Base-by-base conservation (phyloP, 2,797 vertebrate species). In the Echeneis naucrates region DNA sequence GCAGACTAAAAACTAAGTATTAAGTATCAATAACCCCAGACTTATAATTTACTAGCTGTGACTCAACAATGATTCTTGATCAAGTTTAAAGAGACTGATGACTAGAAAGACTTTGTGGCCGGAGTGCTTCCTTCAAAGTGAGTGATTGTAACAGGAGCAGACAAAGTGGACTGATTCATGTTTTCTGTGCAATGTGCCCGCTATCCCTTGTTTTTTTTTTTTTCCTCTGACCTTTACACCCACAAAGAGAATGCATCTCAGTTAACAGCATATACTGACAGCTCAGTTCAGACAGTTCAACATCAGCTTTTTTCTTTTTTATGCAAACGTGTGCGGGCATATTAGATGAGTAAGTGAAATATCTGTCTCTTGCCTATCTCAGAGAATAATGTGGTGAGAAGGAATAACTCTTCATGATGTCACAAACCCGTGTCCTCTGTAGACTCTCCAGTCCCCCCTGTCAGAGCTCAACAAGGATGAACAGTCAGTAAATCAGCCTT, bases 101-200 rank as follows among this genome's bases (percentile, higher is more conserved):
- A 70, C 48, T 77, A 23, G n/a, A n/a, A 38, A 67, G 40, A 37
- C 14, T 47, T 5, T 35, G 55, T 65, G 57, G 77, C 74, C 77
- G 72, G 59, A 44, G 71, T 30, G 27, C 71, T 73, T 75, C 54
- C 38, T 13, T 26, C 7, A 8, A 42, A 65, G 26, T 63, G 47
- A 72, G 69, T 37, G 69, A 44, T 16, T 42, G 75, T 44, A 48
- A 61, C 26, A 30, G 48, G 51, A 75, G 47, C 10, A 53, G 33
- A 32, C 30, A 50, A 26, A 64, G 30, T 6, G 26, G 23, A 53
- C 55, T 85, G 83, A 89, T 81, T 75, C 68, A 89, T 80, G 75
- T 23, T 62, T 65, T 82, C 68, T 53, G 70, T 81, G 63, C 71
- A 48, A 54, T 72, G 84, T 72, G 72, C 50, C 23, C 45, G 58